Conservation (phyloP, 2,113 vertebrate genomes). For the Grammomys dolichurus region DNA sequence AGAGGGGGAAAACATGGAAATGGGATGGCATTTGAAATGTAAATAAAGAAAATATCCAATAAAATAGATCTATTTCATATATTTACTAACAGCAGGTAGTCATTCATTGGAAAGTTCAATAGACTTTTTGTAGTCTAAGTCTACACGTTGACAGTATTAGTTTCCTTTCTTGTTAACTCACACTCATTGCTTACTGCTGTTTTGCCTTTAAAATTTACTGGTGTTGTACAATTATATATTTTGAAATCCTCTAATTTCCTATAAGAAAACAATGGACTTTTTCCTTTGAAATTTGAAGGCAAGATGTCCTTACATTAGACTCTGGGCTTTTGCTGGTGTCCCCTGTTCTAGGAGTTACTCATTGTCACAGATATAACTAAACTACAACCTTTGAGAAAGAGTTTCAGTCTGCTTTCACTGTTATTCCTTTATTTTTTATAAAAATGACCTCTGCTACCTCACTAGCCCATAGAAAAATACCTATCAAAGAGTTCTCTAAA, state of each 20-base stretch:
- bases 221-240: not conserved
- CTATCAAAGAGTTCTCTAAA: constrained; percentile 56
- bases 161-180: not conserved
- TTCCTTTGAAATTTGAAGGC: constrained; percentile 22
- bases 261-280: constrained; percentile 1
- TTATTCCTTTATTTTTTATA: constrained; percentile 45
- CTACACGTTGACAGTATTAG: not conserved
- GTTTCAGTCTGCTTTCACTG: constrained; percentile 1
- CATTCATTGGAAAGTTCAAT: not conserved
- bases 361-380: constrained; percentile 43
- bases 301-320: not conserved
- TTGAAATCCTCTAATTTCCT: not conserved
- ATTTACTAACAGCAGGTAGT: constrained; percentile 20
- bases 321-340: constrained; percentile 6
- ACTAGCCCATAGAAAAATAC: constrained; percentile 59
- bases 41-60: too few relatives aligned
- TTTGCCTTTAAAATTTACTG: not conserved
- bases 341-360: constrained; percentile 45
- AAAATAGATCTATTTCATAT: not conserved
- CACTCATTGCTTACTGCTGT: not conserved
- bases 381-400: constrained; percentile 56
- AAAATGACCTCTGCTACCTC: constrained; percentile 59
- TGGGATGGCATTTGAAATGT: too few relatives aligned
- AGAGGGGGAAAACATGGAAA: too few relatives aligned
- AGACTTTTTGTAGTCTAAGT: not conserved